Base-by-base conservation (phyloP, 2,113 vertebrate genomes). In the Hemiprocne comata region DNA sequence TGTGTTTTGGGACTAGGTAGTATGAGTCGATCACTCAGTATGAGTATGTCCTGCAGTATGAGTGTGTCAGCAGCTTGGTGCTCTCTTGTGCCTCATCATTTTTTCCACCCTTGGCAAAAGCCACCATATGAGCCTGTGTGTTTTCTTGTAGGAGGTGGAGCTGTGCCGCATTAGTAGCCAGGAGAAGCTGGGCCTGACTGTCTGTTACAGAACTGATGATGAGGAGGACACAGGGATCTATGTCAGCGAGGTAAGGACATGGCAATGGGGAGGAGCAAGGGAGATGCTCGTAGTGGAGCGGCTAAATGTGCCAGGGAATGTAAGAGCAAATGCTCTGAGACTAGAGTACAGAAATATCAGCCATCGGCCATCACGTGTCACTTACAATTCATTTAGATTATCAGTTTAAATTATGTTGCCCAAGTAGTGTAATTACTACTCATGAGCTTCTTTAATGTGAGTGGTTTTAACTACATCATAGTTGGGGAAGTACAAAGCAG, bases 161-260 rank as follows among this genome's bases (percentile, higher is more conserved):
- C 93, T 99, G 93, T 99, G 98, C 85, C 98, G 99, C 51, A 62
- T 99, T 95, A 98, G 96, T 98, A 99, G 98, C 97, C 99, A 99
- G 81, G 99, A 99, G 96, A 99, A 99, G 97, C 95, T 99, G 89
- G 99, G 99, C 3, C 97, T 99, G 92, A 99, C 99, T 42, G 98
- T 99, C 92, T 99, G 99, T 92, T 99, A 99, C 97, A 98, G 99
- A 95, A 99, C 99, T 0, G 99, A 99, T 86, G 99, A 99, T 61
- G 99, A 99, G 73, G 99, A 99, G 46, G 99, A 99, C 85, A 98
- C 95, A 0, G 98, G 98, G 70, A 99, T 99, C 97, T 99, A 99
- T 91, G 98, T 99, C 96, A 99, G 99, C 2, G 98, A 99, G 98
- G 99, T 99, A 97, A 98, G 93, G 60, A 76, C 7, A 6, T 58